These are phyloP conservation scores for Ganaspis sp. DNA, from an alignment of 1,140 invertebrate genomes.

Conservation along the genomic window DNA sequence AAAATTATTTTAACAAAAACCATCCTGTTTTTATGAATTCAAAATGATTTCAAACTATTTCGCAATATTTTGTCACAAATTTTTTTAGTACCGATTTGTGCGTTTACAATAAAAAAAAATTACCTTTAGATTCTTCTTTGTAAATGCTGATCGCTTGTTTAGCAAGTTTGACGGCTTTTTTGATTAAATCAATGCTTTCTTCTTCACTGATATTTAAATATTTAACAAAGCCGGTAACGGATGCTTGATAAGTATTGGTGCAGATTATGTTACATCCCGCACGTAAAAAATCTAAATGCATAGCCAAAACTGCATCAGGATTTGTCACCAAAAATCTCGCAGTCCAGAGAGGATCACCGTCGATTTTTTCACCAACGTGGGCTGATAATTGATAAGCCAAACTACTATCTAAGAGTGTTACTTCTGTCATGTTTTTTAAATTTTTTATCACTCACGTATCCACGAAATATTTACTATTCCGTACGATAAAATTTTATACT, in stretches of 20 bases:
- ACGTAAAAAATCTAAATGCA: constrained; percentile 87
- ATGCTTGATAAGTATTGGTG: constrained; percentile 94
- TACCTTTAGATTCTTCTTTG: constrained; percentile 72
- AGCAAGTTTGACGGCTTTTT: constrained; percentile 83
- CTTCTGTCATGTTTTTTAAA: constrained; percentile 57
- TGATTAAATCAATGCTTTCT: constrained; percentile 83
- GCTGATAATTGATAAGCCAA: constrained; percentile 88
- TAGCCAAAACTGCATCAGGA: constrained; percentile 84
- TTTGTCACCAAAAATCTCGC: constrained; percentile 84
- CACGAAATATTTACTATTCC: too few relatives aligned
- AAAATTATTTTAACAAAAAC: too few relatives aligned
- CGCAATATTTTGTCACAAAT: too few relatives aligned
- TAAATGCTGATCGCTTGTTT: constrained; percentile 80
- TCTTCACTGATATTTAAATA: constrained; percentile 81
- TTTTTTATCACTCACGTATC: too few relatives aligned
- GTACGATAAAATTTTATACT: too few relatives aligned
- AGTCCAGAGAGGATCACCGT: constrained; percentile 90
- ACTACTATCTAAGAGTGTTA: constrained; percentile 86
- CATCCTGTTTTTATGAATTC: too few relatives aligned
- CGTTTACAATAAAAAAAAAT: constrained; percentile 41
- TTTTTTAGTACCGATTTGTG: constrained; percentile 35
- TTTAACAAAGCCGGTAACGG: constrained; percentile 85
- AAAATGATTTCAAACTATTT: too few relatives aligned
- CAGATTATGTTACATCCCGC: constrained; percentile 90
- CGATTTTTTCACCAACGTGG: constrained; percentile 83